Evolutionary conservation across 2,888 invertebrate species (phyloP).

Genomic region (Troglohyphantes excavatus): DNA sequence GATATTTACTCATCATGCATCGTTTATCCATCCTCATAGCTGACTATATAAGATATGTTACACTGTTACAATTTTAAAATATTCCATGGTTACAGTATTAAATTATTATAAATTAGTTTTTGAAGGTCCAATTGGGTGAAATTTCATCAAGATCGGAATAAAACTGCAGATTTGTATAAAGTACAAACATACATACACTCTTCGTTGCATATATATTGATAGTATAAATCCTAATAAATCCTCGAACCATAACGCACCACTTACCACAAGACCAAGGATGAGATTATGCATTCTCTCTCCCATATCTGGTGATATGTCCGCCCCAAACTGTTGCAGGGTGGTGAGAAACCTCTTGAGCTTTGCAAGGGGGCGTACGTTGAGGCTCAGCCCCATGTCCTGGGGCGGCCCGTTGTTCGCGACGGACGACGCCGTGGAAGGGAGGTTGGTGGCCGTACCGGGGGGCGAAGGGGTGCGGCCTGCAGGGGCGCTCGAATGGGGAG

Average conservation of each 20-base stretch:
- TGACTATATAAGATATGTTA: background rate
- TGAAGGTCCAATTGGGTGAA: too few relatives aligned
- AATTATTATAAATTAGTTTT: background rate
- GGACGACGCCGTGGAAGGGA: slow-evolving; percentile 3
- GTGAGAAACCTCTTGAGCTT: slow-evolving; percentile 93
- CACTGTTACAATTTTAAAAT: too few relatives aligned
- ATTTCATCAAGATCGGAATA: too few relatives aligned
- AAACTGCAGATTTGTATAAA: too few relatives aligned
- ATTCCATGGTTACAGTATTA: too few relatives aligned
- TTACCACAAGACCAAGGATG: slow-evolving; percentile 78
- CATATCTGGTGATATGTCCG: slow-evolving; percentile 92
- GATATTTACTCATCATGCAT: too few relatives aligned
- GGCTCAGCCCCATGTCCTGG: slow-evolving; percentile 33
- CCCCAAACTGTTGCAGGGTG: slow-evolving; percentile 94
- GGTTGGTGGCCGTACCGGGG: slow-evolving; percentile 25
- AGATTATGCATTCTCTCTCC: slow-evolving; percentile 78
- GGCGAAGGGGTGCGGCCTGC: slow-evolving; percentile 69
- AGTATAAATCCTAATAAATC: too few relatives aligned
- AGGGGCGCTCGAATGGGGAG: slow-evolving; percentile 66
- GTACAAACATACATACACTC: background rate
- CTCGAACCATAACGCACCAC: background rate
- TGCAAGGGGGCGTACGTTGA: slow-evolving; percentile 84
- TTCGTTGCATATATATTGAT: background rate
- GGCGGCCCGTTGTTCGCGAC: slow-evolving; percentile 16
- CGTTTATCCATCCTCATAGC: too few relatives aligned